Conservation (phyloP, 1,140 invertebrate genomes). For the Orius laevigatus region DNA sequence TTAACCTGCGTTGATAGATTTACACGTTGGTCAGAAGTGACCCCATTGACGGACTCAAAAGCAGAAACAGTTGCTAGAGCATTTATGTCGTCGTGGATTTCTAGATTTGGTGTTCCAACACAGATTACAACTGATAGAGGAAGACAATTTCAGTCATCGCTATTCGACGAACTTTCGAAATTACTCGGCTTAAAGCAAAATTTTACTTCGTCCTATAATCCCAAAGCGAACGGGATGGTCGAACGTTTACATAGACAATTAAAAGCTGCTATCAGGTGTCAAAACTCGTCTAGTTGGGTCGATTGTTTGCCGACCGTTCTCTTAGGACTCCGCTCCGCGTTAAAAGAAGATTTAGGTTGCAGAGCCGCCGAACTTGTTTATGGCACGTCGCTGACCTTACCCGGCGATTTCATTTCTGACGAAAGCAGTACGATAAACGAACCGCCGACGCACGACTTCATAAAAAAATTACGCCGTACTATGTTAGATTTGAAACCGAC, state of each 20-base stretch:
- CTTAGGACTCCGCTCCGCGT: not conserved
- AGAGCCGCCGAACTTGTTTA: not conserved
- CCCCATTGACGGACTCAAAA: not conserved
- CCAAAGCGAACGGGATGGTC: not conserved
- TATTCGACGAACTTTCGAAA: not conserved
- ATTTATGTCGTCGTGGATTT: not conserved
- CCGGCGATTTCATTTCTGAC: slow-evolving; percentile 21
- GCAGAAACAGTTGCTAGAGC: not conserved
- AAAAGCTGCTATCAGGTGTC: not conserved
- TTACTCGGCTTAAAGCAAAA: not conserved
- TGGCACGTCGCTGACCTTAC: not conserved
- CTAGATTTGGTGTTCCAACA: not conserved
- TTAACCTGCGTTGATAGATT: slow-evolving; percentile 29
- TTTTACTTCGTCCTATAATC: not conserved
- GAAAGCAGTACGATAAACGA: no score
- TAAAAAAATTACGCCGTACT: no score
- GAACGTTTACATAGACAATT: not conserved
- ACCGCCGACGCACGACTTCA: no score
- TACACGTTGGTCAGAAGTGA: not conserved
- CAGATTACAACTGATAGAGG: not conserved
- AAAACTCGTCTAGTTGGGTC: not conserved
- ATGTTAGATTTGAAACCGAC: no score
- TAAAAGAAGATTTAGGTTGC: slow-evolving; percentile 1
- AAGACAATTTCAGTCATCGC: not conserved
- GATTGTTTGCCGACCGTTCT: not conserved